These are phyloP conservation scores for Pelagia noctiluca DNA, from an alignment of 30 jellyfish, hydroid and myxozoan genomes.

Conservation along the genomic window DNA sequence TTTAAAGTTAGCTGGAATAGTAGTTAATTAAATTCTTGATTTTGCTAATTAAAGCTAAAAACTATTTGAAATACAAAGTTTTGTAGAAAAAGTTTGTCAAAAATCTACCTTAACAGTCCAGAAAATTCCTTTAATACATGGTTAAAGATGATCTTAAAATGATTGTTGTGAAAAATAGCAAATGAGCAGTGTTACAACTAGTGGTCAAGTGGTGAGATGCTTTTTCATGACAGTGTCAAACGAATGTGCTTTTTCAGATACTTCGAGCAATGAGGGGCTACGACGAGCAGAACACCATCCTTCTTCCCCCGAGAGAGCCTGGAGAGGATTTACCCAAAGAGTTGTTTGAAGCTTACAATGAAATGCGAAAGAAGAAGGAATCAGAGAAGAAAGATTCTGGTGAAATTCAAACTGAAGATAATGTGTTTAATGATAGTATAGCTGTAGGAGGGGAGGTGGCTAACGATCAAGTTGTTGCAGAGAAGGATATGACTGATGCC, in stretches of 20 bases:
- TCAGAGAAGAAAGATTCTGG: conserved; percentile 20
- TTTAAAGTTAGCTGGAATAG: too few species aligned
- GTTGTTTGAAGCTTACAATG: conserved; percentile 68
- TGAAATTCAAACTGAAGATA: conserved; percentile 15
- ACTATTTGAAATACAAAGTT: too few species aligned
- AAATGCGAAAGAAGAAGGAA: conserved; percentile 56
- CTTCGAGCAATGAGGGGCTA: conserved; percentile 93
- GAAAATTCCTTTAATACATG: too few species aligned
- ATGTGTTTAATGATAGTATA: conserved; percentile 11
- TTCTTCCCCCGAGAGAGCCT: conserved; percentile 97
- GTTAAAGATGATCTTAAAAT: too few species aligned
- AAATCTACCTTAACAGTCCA: too few species aligned
- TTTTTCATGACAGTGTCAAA: too few species aligned
- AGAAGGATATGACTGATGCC: conserved; percentile 27
- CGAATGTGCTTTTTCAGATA: conserved; percentile 73
- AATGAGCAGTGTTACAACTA: too few species aligned
- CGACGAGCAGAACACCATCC: conserved; percentile 87
- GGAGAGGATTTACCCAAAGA: conserved; percentile 92
- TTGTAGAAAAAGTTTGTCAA: too few species aligned
- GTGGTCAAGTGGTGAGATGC: neutral
- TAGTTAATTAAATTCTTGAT: too few species aligned
- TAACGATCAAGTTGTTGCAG: neutral
- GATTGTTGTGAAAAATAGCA: too few species aligned
- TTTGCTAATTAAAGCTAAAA: too few species aligned
- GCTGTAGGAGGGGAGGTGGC: conserved; percentile 29